phyloP scores from a whole-genome alignment of 2,888 invertebrate genomes.

The Trichacis sp. region DNA sequence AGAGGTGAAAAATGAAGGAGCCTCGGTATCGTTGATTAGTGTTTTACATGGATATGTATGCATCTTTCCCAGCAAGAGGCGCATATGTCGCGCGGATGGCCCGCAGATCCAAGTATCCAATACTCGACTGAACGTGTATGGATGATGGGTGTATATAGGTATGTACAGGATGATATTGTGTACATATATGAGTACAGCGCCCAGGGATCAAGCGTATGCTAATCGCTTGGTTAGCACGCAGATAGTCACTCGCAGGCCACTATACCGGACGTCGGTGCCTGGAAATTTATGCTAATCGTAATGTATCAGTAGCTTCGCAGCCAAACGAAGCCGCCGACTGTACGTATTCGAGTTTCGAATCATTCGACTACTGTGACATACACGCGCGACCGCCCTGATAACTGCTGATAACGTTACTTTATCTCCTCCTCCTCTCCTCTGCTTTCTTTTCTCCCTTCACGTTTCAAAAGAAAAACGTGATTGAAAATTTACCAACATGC shows the following conservation, averaged over 20 bases:
- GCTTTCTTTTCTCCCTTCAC: too few relatives aligned
- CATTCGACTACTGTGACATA: too few relatives aligned
- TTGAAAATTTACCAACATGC: too few relatives aligned
- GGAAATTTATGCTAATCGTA: conserved; percentile 68
- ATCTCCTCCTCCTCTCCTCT: too few relatives aligned
- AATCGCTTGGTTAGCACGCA: conserved; percentile 62
- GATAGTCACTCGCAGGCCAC: conserved; percentile 58
- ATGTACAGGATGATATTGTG: too few relatives aligned
- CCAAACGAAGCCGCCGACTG: conserved; percentile 49
- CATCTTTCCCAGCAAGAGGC: conserved; percentile 38
- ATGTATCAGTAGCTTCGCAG: conserved; percentile 65
- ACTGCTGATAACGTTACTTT: too few relatives aligned
- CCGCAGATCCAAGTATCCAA: conserved; percentile 46
- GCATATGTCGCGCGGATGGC: conserved; percentile 34
- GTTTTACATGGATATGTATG: conserved; percentile 43
- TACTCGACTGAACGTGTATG: too few relatives aligned
- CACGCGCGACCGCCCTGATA: too few relatives aligned
- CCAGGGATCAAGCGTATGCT: conserved; percentile 65
- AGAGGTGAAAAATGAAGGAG: conserved; percentile 43
- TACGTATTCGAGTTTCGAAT: too few relatives aligned
- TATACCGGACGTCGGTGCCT: conserved; percentile 64
- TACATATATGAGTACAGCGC: too few relatives aligned
- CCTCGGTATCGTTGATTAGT: conserved; percentile 42
- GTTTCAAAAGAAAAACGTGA: too few relatives aligned
- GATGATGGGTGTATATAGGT: too few relatives aligned